Conservation (phyloP, 2,113 vertebrate species). For the Trichechus manatus region DNA sequence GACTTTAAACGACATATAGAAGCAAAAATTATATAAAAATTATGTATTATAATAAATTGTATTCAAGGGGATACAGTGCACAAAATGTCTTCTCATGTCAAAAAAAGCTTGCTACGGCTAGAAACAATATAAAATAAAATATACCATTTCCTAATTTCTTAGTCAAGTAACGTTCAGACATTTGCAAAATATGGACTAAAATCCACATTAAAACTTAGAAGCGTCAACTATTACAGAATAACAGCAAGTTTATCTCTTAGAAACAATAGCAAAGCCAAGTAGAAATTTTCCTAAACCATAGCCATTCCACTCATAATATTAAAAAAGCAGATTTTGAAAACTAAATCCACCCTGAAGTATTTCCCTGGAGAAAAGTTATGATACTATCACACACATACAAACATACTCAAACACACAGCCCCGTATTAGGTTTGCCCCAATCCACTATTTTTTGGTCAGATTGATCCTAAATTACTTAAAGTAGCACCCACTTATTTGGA, state of each 20-base stretch:
- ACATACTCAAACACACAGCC: not conserved
- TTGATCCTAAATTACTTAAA: conserved; percentile 34
- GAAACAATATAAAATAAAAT: not conserved
- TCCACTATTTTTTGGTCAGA: not conserved
- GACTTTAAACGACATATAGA: not conserved
- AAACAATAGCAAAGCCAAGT: conserved; percentile 5
- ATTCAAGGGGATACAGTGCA: not conserved
- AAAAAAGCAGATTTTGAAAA: conserved; percentile 31
- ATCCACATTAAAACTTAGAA: not conserved
- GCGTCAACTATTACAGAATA: not conserved
- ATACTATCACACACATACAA: not conserved
- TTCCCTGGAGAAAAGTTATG: not conserved
- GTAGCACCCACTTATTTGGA: not conserved
- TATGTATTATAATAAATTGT: no score
- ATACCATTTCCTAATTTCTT: conserved; percentile 1
- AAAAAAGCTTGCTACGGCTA: not conserved
- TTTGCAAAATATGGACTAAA: conserved; percentile 7
- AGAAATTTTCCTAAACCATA: not conserved
- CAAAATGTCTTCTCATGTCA: not conserved
- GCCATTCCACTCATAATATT: not conserved
- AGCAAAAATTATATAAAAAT: no score
- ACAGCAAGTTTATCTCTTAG: not conserved
- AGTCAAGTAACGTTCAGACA: not conserved
- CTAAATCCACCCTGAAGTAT: not conserved
- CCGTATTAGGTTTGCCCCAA: not conserved